phyloP scores from a whole-genome alignment of 2,797 vertebrate species.

The Rhinichthys osculus region DNA sequence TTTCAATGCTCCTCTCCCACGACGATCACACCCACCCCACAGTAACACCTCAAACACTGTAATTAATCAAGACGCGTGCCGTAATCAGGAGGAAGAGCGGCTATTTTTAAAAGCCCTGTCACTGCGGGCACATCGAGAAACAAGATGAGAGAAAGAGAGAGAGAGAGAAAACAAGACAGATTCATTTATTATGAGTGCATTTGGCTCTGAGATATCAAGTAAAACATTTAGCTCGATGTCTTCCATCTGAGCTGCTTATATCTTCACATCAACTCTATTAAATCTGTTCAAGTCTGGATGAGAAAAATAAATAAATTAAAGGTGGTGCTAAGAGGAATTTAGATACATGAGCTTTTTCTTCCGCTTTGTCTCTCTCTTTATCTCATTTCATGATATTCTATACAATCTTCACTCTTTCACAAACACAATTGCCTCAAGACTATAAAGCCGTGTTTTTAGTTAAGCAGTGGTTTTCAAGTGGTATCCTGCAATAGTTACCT shows the following conservation, averaged over 20 bases:
- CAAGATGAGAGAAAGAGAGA: slow-evolving; percentile 61
- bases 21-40: slow-evolving; percentile 63
- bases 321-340: not conserved
- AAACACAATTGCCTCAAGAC: not conserved
- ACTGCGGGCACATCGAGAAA: slow-evolving; percentile 67
- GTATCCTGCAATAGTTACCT: not conserved
- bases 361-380: not conserved
- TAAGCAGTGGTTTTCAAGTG: not conserved
- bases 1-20: slow-evolving; percentile 34
- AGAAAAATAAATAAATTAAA: slow-evolving; percentile 14
- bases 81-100: slow-evolving; percentile 76
- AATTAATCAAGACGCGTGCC: slow-evolving; percentile 79
- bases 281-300: slow-evolving; percentile 28
- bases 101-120: slow-evolving; percentile 79
- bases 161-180: slow-evolving; percentile 54
- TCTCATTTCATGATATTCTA: slow-evolving; percentile 11
- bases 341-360: slow-evolving; percentile 25
- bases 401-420: not conserved
- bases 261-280: slow-evolving; percentile 14
- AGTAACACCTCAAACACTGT: slow-evolving; percentile 72
- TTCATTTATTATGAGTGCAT: slow-evolving; percentile 1
- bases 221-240: slow-evolving; percentile 23
- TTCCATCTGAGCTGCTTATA: slow-evolving; percentile 38
- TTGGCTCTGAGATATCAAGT: slow-evolving; percentile 12
- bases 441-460: not conserved